Evolutionary conservation across 2,888 invertebrate species (phyloP), one percentile per base, ranked within the genome.

Genomic region (Galerucella nymphaeae): DNA sequence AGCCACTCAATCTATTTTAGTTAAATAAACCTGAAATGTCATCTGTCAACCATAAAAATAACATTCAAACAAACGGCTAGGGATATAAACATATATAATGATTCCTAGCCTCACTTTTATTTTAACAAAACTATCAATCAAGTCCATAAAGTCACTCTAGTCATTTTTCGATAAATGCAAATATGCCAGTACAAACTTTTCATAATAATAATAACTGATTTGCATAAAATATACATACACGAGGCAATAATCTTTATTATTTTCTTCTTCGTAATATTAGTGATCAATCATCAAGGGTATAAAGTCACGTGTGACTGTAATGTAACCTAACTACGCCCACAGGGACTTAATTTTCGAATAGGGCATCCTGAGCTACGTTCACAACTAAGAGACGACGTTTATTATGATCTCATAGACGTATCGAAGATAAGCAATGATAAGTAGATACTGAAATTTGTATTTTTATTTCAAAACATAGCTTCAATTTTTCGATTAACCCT

Each of bases 231-330:
- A 79, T 79, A 77, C 76, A 9, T 18, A 62, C 61, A 41, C 61
- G 77, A 77, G 78, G 77, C 78, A 74, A 80, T 81, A 81, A 81
- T 83, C 83, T 82, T 83, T 82, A 83, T 83, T 81, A 83, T 84
- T 84, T 83, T 80, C 53, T 53, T 53, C 53, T 53, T 53, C 80
- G 80, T 82, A 80, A 81, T 81, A 79, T 78, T 81, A 80, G 82
- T 82, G 82, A 85, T 85, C 85, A 83, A 85, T 85, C 84, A 84
- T 83, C 79, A 67, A 70, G 57, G 73, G 69, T 61, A 73, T 79
- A 76, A 77, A 77, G 84, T 80, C 85, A 83, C 85, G 84, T 83
- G 85, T 81, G 73, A 42, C 77, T 78, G 80, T 77, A 80, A 82
- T 81, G 73, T 77, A 70, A 73, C 45, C 75, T 68, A 72, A 78